Conservation (phyloP, 2,888 invertebrate genomes). For the Stenodera caucasica region DNA sequence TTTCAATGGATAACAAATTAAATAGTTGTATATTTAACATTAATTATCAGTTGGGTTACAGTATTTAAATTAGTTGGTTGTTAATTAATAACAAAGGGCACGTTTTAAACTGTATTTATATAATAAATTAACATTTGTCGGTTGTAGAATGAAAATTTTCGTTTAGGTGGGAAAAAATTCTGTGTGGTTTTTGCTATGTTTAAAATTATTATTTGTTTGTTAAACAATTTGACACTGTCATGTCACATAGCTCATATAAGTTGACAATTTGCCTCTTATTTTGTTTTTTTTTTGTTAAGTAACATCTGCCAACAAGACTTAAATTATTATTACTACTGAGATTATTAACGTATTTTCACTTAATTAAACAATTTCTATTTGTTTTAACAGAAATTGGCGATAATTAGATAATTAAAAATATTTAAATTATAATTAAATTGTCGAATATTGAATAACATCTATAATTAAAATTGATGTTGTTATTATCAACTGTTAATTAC, state of each 20-base stretch:
- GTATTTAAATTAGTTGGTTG: conserved; percentile 33
- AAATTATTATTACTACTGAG: too few relatives aligned
- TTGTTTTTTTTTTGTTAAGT: background rate
- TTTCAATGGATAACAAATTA: conserved; percentile 26
- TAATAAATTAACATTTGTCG: conserved; percentile 29
- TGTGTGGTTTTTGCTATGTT: conserved; percentile 24
- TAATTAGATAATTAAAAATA: conserved; percentile 3
- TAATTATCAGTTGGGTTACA: conserved; percentile 32
- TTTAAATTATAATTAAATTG: background rate
- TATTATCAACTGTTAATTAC: conserved; percentile 24
- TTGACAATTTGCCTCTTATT: conserved; percentile 24
- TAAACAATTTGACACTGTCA: conserved; percentile 40
- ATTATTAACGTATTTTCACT: background rate
- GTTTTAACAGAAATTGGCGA: background rate
- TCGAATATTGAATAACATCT: conserved; percentile 26
- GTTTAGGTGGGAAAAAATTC: conserved; percentile 27
- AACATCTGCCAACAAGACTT: too few relatives aligned
- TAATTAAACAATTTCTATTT: conserved; percentile 2
- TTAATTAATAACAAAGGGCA: conserved; percentile 42
- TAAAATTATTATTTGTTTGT: conserved; percentile 27
- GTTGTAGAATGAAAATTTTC: conserved; percentile 25
- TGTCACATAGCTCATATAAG: conserved; percentile 34
- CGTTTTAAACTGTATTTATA: conserved; percentile 39
- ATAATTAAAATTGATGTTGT: conserved; percentile 27
- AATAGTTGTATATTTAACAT: conserved; percentile 27